A percentile compares a stretch with the other conserved stretches of the same genome.
Evolutionary conservation across 2,113 vertebrate species (phyloP).

Genomic region (Hypomesus transpacificus): DNA sequence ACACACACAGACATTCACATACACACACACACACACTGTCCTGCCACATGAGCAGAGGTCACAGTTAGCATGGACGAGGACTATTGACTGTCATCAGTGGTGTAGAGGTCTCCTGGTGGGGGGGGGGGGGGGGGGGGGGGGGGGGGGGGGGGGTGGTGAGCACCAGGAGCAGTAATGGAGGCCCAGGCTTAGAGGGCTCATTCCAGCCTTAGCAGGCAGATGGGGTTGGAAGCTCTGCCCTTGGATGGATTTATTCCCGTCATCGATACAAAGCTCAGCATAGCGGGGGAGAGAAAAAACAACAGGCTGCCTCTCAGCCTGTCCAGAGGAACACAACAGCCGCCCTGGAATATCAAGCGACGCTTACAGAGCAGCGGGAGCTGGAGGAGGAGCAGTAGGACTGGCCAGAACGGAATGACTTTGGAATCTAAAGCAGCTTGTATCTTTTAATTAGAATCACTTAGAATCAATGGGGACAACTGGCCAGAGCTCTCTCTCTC

Average conservation of each 20-base stretch:
- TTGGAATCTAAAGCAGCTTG: constrained; percentile 16
- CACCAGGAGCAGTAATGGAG: not conserved
- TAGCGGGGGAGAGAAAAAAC: constrained; percentile 3
- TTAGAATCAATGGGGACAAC: constrained; percentile 13
- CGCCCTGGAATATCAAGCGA: not conserved
- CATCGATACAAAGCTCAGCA: not conserved
- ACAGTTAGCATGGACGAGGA: not conserved
- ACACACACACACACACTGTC: not conserved
- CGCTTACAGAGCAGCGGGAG: not conserved
- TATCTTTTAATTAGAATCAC: constrained; percentile 32
- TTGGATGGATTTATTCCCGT: constrained; percentile 9
- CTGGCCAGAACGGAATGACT: not conserved
- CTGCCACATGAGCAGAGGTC: constrained; percentile 9
- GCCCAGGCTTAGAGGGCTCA: not conserved
- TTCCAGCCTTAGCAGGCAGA: constrained; percentile 11
- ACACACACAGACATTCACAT: not conserved
- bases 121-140: not conserved
- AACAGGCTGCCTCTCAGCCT: not conserved
- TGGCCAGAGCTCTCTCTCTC: not conserved
- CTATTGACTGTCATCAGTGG: not conserved
- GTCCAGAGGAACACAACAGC: not conserved
- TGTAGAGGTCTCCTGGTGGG: not conserved
- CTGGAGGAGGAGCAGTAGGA: not conserved
- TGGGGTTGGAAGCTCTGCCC: not conserved
- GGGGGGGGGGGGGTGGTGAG: not conserved